phyloP scores from a whole-genome alignment of 2,888 invertebrate genomes.

The Seladonia tumulorum region DNA sequence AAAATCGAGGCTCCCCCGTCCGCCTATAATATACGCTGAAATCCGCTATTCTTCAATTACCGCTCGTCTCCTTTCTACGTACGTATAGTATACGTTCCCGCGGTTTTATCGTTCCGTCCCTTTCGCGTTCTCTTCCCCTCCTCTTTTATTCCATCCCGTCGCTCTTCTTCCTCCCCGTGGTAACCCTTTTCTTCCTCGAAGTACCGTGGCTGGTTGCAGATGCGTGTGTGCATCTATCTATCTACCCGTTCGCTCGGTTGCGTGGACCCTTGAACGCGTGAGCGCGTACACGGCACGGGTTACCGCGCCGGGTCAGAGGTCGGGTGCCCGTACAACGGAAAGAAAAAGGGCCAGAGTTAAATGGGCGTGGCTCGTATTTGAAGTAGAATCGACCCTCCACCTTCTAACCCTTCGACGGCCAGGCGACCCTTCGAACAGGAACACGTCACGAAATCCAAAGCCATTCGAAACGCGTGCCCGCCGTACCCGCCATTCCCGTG shows the following conservation, averaged over 20 bases:
- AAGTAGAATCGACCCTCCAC: constrained; percentile 79
- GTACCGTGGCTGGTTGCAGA: constrained; percentile 22
- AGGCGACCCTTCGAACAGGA: constrained; percentile 28
- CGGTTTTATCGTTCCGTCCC: constrained; percentile 48
- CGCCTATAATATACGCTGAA: constrained; percentile 70
- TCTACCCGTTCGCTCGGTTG: constrained; percentile 20
- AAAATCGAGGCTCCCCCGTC: constrained; percentile 65
- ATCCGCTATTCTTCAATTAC: constrained; percentile 75
- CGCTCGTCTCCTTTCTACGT: constrained; percentile 62
- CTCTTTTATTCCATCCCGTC: constrained; percentile 10
- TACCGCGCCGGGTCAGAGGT: constrained; percentile 75
- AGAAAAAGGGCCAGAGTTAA: constrained; percentile 72
- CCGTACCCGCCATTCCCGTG: constrained; percentile 69
- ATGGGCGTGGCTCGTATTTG: constrained; percentile 80
- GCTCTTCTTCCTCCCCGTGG: constrained; percentile 24
- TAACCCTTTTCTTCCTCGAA: constrained; percentile 43
- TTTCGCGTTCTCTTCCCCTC: constrained; percentile 42
- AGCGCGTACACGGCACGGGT: constrained; percentile 70
- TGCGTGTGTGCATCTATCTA: constrained; percentile 7
- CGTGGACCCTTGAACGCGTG: constrained; percentile 58
- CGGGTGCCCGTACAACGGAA: constrained; percentile 72
- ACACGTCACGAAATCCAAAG: constrained; percentile 59
- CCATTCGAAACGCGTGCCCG: constrained; percentile 58
- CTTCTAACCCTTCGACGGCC: constrained; percentile 66
- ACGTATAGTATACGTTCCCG: constrained; percentile 37